Conservation (phyloP, 2,888 invertebrate species). For the Xestia xanthographa region DNA sequence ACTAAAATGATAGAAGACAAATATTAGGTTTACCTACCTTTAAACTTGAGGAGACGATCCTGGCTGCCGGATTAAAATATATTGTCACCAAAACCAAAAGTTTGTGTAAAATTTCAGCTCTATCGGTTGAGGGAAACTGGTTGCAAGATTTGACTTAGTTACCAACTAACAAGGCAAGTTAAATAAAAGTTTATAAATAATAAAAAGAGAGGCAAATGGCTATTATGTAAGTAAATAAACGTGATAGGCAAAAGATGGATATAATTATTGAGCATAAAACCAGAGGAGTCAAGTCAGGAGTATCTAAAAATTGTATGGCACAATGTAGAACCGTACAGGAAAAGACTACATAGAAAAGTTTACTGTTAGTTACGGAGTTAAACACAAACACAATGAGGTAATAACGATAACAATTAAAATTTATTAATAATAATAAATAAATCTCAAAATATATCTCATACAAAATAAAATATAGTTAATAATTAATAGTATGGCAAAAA, state of each 20-base stretch:
- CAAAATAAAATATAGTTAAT: slow-evolving; percentile 80
- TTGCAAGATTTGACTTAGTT: neutral
- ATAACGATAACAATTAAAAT: slow-evolving; percentile 86
- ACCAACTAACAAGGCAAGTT: neutral
- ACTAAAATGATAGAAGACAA: no score
- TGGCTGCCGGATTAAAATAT: neutral
- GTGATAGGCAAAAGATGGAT: neutral
- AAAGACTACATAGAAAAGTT: slow-evolving; percentile 14
- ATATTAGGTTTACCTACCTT: no score
- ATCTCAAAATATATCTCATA: slow-evolving; percentile 82
- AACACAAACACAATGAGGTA: slow-evolving; percentile 71
- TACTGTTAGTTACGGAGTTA: slow-evolving; percentile 38
- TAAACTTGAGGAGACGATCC: neutral
- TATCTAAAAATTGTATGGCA: neutral
- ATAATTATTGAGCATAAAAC: neutral
- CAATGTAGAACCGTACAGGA: neutral
- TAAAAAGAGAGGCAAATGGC: neutral
- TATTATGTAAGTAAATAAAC: no score
- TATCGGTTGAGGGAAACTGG: neutral
- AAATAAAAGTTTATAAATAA: neutral
- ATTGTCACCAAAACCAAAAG: neutral
- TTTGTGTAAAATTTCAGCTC: neutral
- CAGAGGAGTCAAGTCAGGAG: neutral
- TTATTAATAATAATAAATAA: slow-evolving; percentile 86
- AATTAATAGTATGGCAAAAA: slow-evolving; percentile 87